Percentiles rank a stretch among this genome's conserved stretches.
Conservation (phyloP, 2,888 invertebrate genomes). For the Autographa pulchrina region DNA sequence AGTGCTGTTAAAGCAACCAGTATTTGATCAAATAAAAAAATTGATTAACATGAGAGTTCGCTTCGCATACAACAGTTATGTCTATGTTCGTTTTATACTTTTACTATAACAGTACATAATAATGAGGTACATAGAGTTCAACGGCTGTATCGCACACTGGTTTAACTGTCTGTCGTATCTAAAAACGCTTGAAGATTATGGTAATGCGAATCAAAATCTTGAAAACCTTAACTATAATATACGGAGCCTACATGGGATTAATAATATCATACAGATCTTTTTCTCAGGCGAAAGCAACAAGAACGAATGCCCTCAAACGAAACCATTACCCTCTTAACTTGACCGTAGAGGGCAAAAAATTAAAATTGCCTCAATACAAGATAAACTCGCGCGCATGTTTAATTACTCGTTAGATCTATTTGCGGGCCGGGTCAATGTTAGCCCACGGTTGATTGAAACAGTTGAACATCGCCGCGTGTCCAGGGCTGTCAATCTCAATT, state of each 20-base stretch:
- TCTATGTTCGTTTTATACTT: conserved; percentile 29
- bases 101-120: conserved; percentile 39
- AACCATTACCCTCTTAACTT: conserved; percentile 18
- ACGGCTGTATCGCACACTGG: conserved; percentile 30
- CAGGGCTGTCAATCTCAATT: conserved; percentile 74
- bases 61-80: conserved; percentile 35
- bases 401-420: conserved; percentile 70
- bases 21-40: conserved; percentile 23
- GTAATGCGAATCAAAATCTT: neutral
- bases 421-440: conserved; percentile 79
- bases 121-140: conserved; percentile 20
- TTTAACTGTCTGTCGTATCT: neutral
- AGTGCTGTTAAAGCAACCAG: neutral
- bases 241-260: neutral
- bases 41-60: conserved; percentile 34
- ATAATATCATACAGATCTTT: neutral
- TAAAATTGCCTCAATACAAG: conserved; percentile 41
- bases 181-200: neutral
- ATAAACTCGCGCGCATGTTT: conserved; percentile 52
- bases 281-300: neutral
- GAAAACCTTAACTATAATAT: too few species aligned
- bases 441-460: conserved; percentile 74
- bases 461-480: conserved; percentile 65
- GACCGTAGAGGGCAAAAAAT: conserved; percentile 33
- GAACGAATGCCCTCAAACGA: neutral